A percentile compares a stretch with the other conserved stretches of the same genome.
These are phyloP conservation scores for Antidorcas marsupialis DNA, from an alignment of 2,113 vertebrate genomes.

Conservation along the genomic window DNA sequence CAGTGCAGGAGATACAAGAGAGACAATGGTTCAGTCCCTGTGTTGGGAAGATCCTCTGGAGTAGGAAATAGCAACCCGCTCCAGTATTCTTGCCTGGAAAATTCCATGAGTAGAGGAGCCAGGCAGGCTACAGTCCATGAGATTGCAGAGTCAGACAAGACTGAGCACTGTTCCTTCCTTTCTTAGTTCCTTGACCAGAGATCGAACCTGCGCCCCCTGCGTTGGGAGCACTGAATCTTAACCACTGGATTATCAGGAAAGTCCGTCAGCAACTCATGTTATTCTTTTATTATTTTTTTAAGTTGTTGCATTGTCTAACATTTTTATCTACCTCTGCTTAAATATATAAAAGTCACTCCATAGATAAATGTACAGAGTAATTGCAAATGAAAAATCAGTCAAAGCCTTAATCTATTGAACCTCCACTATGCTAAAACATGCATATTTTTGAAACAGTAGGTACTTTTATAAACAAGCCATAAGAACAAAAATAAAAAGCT, in stretches of 20 bases:
- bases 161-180: background rate
- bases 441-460: constrained; percentile 1
- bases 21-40: background rate
- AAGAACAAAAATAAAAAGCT: background rate
- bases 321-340: constrained; percentile 28
- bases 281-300: background rate
- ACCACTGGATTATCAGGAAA: background rate
- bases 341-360: constrained; percentile 10
- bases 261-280: background rate
- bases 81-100: background rate
- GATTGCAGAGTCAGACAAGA: background rate
- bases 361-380: background rate
- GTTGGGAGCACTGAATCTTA: background rate
- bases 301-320: background rate
- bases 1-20: background rate
- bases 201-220: fast-evolving
- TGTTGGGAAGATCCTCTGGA: background rate
- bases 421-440: constrained; percentile 18
- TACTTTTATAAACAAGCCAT: constrained; percentile 28
- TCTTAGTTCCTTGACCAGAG: background rate
- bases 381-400: background rate
- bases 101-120: background rate
- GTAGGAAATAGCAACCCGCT: background rate
- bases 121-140: background rate
- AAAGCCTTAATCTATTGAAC: background rate